Conservation (phyloP, 2,888 invertebrate genomes). For the Chironomus riparius region DNA sequence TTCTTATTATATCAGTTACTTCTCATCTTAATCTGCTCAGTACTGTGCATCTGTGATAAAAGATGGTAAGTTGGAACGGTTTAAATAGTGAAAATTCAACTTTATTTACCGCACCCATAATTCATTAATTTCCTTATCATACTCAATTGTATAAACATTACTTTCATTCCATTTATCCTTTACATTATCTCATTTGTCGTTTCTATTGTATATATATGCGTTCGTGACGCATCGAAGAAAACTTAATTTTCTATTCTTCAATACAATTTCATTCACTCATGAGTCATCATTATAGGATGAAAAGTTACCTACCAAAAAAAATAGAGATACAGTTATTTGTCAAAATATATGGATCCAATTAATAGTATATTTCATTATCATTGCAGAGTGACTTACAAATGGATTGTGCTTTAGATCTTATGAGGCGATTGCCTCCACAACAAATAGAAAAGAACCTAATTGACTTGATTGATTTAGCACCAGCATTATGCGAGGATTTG, state of each 20-base stretch:
- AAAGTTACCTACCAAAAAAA: neutral
- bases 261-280: neutral
- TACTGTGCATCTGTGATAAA: conserved; percentile 17
- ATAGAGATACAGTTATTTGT: neutral
- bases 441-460: conserved; percentile 97
- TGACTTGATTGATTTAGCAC: conserved; percentile 95
- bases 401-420: conserved; percentile 97
- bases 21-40: conserved; percentile 11
- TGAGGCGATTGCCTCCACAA: conserved; percentile 97
- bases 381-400: conserved; percentile 86
- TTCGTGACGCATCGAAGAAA: neutral
- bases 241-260: neutral
- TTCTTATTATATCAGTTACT: neutral
- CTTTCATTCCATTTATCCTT: neutral
- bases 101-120: conserved; percentile 13
- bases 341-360: neutral
- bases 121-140: neutral
- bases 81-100: neutral
- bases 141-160: neutral
- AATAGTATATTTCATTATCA: neutral
- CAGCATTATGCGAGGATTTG: conserved; percentile 91
- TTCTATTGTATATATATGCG: neutral
- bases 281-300: neutral
- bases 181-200: neutral
- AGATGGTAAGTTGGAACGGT: conserved; percentile 10